Base-by-base conservation (phyloP, 1,140 invertebrate genomes). In the Dermatophagoides farinae region DNA sequence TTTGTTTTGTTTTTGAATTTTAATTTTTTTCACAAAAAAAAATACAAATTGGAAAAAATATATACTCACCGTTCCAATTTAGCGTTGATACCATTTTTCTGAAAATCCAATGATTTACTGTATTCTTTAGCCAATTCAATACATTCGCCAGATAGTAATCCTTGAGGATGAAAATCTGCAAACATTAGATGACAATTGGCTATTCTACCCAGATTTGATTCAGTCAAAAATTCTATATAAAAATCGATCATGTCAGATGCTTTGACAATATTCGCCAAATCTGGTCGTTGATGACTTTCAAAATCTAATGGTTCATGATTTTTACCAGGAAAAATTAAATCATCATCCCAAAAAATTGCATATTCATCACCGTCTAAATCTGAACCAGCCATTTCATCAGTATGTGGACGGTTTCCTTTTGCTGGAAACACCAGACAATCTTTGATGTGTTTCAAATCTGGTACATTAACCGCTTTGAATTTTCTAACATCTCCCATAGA, bases 261-360 rank as follows among this genome's bases (percentile, higher is more conserved):
- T 11, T 23, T 60, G n/a, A 66, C 20, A 47, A 46, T 22, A 38
- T 40, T 20, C 5, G 9, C 22, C 6, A 16, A 22, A 20, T 40
- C 50, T 31, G 25, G 37, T 14, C 20, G 1, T 22, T 4, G 2
- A 10, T 38, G 25, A 37, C 12, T 23, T 16, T 72, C 70, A 62
- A 67, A 72, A 41, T 64, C 37, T 65, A 71, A 70, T 1, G 72
- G 65, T 31, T 64, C 53, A 50, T 66, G 64, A 51, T 68, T 74
- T 40, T 40, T 8, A 22, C 40, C 39, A 1, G 47, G 1, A 50
- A 65, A 65, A n/a, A 62, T 47, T 12, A 65, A 38, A 38, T 47
- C 25, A 49, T 61, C 55, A 38, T 39, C 12, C 65, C 65, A 66
- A 51, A 66, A 51, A 10, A 66, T 65, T 10, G 58, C 60, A 37